Evolutionary conservation across 2,888 invertebrate genomes (phyloP).

Genomic region (Neocrepidodera transversa): DNA sequence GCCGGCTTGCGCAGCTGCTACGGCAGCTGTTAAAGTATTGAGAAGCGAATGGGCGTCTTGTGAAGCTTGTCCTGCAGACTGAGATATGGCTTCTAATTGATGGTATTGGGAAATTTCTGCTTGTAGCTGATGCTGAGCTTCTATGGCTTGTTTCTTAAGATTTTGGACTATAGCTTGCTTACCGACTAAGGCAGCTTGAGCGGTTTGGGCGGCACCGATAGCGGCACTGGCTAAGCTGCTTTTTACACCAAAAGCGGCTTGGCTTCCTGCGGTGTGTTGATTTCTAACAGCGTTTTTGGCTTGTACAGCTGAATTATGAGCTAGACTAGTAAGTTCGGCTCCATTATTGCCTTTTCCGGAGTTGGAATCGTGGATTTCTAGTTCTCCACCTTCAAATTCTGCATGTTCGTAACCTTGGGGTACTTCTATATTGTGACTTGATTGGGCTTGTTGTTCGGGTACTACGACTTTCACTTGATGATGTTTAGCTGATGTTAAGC

Average conservation of each 20-base stretch:
- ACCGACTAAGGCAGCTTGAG: slow-evolving; percentile 69
- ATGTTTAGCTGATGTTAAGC: slow-evolving; percentile 14
- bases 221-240: slow-evolving; percentile 76
- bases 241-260: slow-evolving; percentile 77
- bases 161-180: slow-evolving; percentile 62
- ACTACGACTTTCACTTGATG: slow-evolving; percentile 36
- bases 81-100: slow-evolving; percentile 72
- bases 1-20: slow-evolving; percentile 53
- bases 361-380: neutral
- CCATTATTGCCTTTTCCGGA: slow-evolving; percentile 55
- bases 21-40: slow-evolving; percentile 74
- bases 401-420: slow-evolving; percentile 27
- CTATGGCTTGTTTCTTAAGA: slow-evolving; percentile 72
- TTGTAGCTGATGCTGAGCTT: slow-evolving; percentile 70
- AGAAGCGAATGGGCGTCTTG: slow-evolving; percentile 71
- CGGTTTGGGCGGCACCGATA: slow-evolving; percentile 66
- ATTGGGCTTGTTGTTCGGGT: slow-evolving; percentile 43
- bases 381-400: slow-evolving; percentile 21
- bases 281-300: slow-evolving; percentile 72
- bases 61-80: slow-evolving; percentile 71
- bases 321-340: slow-evolving; percentile 71
- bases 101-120: slow-evolving; percentile 73
- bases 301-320: slow-evolving; percentile 74
- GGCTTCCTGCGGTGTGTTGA: slow-evolving; percentile 75
- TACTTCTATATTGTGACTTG: slow-evolving; percentile 17